Conservation (phyloP, 1,140 invertebrate genomes). For the Habropoda laboriosa region DNA sequence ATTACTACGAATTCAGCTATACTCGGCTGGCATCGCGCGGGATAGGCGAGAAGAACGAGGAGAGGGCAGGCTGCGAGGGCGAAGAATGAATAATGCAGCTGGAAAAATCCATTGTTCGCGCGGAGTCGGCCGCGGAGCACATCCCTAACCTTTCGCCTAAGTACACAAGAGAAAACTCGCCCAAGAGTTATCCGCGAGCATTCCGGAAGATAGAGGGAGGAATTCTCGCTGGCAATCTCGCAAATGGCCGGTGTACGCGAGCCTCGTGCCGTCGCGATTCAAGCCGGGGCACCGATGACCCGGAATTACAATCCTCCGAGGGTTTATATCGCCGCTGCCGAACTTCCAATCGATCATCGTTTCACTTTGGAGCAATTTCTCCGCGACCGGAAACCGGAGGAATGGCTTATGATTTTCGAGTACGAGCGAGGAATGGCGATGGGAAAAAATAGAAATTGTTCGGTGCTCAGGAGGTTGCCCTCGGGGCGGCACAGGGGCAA, state of each 20-base stretch:
- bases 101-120: slow-evolving; percentile 53
- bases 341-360: slow-evolving; percentile 34
- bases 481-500: no score
- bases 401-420: no score
- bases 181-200: slow-evolving; percentile 27
- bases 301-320: slow-evolving; percentile 32
- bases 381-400: neutral
- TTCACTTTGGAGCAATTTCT: neutral
- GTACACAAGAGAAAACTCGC: slow-evolving; percentile 41
- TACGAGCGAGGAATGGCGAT: no score
- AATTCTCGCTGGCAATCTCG: slow-evolving; percentile 49
- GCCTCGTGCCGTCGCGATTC: slow-evolving; percentile 31
- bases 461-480: no score
- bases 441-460: no score
- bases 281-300: neutral
- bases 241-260: slow-evolving; percentile 38
- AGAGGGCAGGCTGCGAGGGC: no score
- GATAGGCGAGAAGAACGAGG: slow-evolving; percentile 1
- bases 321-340: neutral
- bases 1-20: slow-evolving; percentile 44
- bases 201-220: slow-evolving; percentile 30
- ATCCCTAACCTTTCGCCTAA: slow-evolving; percentile 49
- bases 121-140: slow-evolving; percentile 10
- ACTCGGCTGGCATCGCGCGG: slow-evolving; percentile 1
- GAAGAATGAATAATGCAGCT: slow-evolving; percentile 49